A percentile compares a stretch with the other conserved stretches of the same genome.
These are phyloP conservation scores for Dasysyrphus tricinctus DNA, from an alignment of 2,888 invertebrate species.

Conservation along the genomic window DNA sequence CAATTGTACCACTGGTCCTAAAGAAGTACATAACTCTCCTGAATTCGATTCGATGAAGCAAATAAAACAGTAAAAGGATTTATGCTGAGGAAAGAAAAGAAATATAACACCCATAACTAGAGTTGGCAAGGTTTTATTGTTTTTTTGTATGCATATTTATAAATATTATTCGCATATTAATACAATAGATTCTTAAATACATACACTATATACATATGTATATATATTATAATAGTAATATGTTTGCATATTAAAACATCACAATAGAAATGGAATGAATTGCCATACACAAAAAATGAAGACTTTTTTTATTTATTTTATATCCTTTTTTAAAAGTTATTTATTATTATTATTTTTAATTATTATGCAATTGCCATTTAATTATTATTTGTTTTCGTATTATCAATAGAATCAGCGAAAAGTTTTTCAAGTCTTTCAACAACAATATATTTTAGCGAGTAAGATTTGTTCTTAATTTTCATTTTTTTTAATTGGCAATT, in stretches of 20 bases:
- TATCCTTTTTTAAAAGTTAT: background rate
- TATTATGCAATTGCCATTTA: slow-evolving; percentile 31
- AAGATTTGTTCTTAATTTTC: slow-evolving; percentile 24
- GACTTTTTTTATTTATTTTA: slow-evolving; percentile 31
- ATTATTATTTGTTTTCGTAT: slow-evolving; percentile 12
- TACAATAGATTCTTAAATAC: slow-evolving; percentile 56
- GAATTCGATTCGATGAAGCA: too few relatives aligned
- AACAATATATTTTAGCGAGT: slow-evolving; percentile 57
- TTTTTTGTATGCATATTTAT: slow-evolving; percentile 49
- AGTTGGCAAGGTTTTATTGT: slow-evolving; percentile 60
- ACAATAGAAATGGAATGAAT: slow-evolving; percentile 74
- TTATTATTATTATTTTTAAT: background rate
- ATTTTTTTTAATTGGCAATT: slow-evolving; percentile 34
- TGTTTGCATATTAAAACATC: slow-evolving; percentile 71
- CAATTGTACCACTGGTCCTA: too few relatives aligned
- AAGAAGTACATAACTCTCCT: too few relatives aligned
- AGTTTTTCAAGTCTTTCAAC: slow-evolving; percentile 59
- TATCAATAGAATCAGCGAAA: slow-evolving; percentile 60
- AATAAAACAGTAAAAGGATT: too few relatives aligned
- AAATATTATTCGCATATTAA: slow-evolving; percentile 56
- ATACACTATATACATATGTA: slow-evolving; percentile 6
- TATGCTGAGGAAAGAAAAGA: too few relatives aligned
- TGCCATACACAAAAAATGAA: slow-evolving; percentile 65
- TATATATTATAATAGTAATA: slow-evolving; percentile 39
- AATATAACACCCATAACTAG: background rate